These are phyloP conservation scores for Pogonocichla stellata DNA, from an alignment of 2,113 vertebrate genomes.

Conservation along the genomic window DNA sequence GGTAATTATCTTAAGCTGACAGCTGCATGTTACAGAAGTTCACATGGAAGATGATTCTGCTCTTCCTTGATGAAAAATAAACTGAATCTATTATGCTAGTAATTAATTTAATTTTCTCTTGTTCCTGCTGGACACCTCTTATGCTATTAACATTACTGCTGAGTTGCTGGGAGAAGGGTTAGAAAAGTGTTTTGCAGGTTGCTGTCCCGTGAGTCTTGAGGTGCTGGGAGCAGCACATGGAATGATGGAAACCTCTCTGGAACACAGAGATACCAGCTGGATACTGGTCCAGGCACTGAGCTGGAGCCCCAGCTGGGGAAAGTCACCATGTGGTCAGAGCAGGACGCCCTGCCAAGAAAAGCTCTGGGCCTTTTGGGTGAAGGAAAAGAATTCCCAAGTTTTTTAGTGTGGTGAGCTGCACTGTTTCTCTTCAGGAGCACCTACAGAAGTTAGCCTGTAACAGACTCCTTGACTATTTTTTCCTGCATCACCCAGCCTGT, in stretches of 20 bases:
- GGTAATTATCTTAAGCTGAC: not conserved
- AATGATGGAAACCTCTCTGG: not conserved
- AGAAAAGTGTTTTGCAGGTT: not conserved
- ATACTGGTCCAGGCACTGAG: accelerated
- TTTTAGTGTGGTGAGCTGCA: not conserved
- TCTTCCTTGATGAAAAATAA: not conserved
- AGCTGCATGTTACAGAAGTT: not conserved
- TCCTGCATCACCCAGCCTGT: not conserved
- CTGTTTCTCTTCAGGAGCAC: not conserved
- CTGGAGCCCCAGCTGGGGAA: not conserved
- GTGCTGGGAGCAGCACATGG: not conserved
- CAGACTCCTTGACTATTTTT: not conserved
- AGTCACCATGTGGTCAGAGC: not conserved
- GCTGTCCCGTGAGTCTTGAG: accelerated
- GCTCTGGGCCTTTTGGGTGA: not conserved
- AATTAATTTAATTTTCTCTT: not conserved
- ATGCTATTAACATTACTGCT: not conserved
- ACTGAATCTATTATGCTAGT: not conserved
- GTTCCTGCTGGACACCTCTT: not conserved
- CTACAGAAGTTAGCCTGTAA: not conserved
- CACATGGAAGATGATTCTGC: not conserved
- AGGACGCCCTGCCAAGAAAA: not conserved
- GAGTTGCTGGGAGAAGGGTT: not conserved
- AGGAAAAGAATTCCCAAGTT: not conserved
- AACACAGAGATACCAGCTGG: not conserved